phyloP scores from a whole-genome alignment of 37 sponge, comb jelly and placozoan species.

The Oscarella lobularis region DNA sequence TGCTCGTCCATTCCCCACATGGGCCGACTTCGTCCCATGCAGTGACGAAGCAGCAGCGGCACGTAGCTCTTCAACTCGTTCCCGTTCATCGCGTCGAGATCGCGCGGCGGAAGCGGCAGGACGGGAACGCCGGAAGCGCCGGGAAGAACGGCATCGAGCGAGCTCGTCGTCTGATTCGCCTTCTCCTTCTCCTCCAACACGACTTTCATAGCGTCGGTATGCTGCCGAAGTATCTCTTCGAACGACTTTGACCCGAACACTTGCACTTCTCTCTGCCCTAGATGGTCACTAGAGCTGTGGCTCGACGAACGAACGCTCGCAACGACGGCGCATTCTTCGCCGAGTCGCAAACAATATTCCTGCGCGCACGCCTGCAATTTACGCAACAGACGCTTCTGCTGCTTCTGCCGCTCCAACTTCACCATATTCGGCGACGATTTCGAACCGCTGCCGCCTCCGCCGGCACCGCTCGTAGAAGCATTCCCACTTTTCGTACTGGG shows the following conservation, averaged over 20 bases:
- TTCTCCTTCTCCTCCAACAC: not conserved
- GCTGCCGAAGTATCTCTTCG: not conserved
- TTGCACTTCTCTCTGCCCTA: not conserved
- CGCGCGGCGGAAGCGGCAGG: not conserved
- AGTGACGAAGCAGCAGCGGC: not conserved
- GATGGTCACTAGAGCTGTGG: not conserved
- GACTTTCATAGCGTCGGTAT: not conserved
- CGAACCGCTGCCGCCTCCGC: too few relatives aligned
- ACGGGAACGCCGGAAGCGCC: not conserved
- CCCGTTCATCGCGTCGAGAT: not conserved
- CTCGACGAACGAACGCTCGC: not conserved
- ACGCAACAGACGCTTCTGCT: not conserved
- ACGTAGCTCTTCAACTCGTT: not conserved
- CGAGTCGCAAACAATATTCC: not conserved
- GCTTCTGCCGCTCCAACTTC: not conserved
- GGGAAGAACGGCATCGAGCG: not conserved
- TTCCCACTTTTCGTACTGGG: not conserved
- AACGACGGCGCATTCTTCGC: not conserved
- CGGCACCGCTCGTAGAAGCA: too few relatives aligned
- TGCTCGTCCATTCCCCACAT: constrained; percentile 2
- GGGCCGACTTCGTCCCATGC: not conserved
- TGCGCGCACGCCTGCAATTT: constrained; percentile 1
- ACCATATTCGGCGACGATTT: not conserved
- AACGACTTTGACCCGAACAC: not conserved
- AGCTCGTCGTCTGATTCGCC: not conserved